Base-by-base conservation (phyloP, 2,113 vertebrate genomes). In the Syrmaticus mikado region DNA sequence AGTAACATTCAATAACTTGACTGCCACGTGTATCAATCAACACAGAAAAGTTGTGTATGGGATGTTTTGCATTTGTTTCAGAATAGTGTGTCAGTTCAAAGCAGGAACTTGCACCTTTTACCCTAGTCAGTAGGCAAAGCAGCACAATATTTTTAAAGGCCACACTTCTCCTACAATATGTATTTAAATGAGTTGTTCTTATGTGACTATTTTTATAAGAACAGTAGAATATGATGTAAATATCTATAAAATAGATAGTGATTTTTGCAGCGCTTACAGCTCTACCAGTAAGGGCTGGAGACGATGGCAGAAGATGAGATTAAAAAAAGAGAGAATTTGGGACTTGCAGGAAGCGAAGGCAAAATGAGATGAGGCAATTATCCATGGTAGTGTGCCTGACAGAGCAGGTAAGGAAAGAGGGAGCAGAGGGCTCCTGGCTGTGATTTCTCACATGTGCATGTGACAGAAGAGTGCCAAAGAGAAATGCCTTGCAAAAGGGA, bases 401-500 rank as follows among this genome's bases (percentile, higher is more conserved):
- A 45, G 38, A 77, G 45, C 71, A 53, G 65, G 27, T 38, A 16
- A 2, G 9, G 48, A 48, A 52, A 30, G 27, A 50, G 13, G 22
- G 57, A 89, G 70, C 34, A 64, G 66, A 73, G 30, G 6, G 4
- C 43, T 68, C 32, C 62, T 19, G 8, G 21, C 21, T 67, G 4
- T 3, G 2, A 2, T 66, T 76, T 28, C 8, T 82, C 25, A 55
- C 6, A 5, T 4, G 0, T 2, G 1, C 32, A 1, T 0, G 16
- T 18, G 52, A 28, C 27, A 32, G 52, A 28, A 48, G 18, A 8
- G 11, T 73, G 16, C 13, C 28, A 5, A 30, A 32, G 27, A 52
- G 14, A 53, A 53, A 18, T 41, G 17, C 50, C 68, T 41, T 79
- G 71, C 48, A 57, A 80, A 65, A 62, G 62, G 6, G 15, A 13